Evolutionary conservation across 2,797 vertebrate genomes (phyloP), one percentile per base, ranked within the genome.

Genomic region (Mallotus villosus): DNA sequence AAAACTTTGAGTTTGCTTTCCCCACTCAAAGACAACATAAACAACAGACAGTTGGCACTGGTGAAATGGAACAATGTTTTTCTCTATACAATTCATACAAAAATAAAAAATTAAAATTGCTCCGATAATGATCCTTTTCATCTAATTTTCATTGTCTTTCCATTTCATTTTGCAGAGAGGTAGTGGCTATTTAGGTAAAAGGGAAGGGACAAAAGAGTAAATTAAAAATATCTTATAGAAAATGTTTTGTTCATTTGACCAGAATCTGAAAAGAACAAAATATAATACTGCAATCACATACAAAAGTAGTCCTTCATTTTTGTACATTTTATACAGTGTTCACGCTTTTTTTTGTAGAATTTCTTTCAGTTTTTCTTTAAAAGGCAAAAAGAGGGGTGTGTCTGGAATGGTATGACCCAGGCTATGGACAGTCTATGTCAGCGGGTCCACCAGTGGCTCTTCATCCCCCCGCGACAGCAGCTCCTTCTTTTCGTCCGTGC

Each of bases 401-500:
- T 88, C 87, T 87, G 84, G 80, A 86, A 78, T 84, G 82, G 78
- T 60, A 63, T 73, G 84, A 85, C 82, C 78, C 61, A 21, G 81
- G 69, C 78, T 51, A 72, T 46, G 72, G 68, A 67, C 74, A 83
- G 86, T 92, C 93, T 97, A 98, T 73, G 94, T 93, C 92, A 97
- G 90, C 24, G 96, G 95, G 88, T 97, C 95, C 16, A 92, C 95
- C 68, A 97, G 93, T 72, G 90, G 92, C 82, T 98, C 97, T 1
- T 98, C 96, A 1, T 98, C 96, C 1, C 95, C 95, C 69, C 92
- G 92, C 0, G 95, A 95, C 78, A 99, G 93, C 85, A 99, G 87
- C 92, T 99, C 97, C 88, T 96, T 94, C 87, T 98, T 99, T 91
- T 99, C 97, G 0, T 99, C 97, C 7, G 97, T 99, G 93, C 97